A percentile compares a stretch with the other conserved stretches of the same genome.
These are phyloP conservation scores for Oligia fasciuncula DNA, from an alignment of 2,888 invertebrate genomes.

Conservation along the genomic window DNA sequence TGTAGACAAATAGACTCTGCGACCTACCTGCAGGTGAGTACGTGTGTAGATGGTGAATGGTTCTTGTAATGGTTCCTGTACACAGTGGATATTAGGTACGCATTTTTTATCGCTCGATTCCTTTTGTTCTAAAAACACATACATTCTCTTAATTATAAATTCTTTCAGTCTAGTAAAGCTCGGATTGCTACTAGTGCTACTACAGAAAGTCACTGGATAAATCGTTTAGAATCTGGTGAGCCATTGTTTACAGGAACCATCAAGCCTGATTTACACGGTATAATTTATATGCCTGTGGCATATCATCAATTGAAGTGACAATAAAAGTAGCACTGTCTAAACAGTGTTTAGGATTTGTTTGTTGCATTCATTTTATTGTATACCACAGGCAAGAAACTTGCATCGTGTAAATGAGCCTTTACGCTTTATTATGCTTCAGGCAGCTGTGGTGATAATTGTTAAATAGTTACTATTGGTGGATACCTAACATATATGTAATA, in stretches of 20 bases:
- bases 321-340: not conserved
- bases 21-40: slow-evolving; percentile 45
- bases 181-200: not conserved
- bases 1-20: slow-evolving; percentile 53
- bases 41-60: slow-evolving; percentile 48
- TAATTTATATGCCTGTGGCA: not conserved
- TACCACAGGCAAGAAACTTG: not conserved
- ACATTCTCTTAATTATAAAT: not conserved
- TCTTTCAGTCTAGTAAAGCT: not conserved
- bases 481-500: not conserved
- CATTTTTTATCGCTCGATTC: not conserved
- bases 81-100: not conserved
- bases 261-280: not conserved
- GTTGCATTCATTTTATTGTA: not conserved
- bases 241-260: slow-evolving; percentile 20
- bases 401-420: not conserved
- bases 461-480: slow-evolving; percentile 31
- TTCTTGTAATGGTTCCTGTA: slow-evolving; percentile 47
- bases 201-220: not conserved
- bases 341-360: not conserved
- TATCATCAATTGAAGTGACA: not conserved
- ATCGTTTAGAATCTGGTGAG: not conserved
- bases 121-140: not conserved
- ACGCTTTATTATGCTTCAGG: slow-evolving; percentile 53
- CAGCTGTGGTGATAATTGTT: slow-evolving; percentile 44